These are phyloP conservation scores for Zootermopsis nevadensis DNA, from an alignment of 2,888 invertebrate species.

Conservation along the genomic window DNA sequence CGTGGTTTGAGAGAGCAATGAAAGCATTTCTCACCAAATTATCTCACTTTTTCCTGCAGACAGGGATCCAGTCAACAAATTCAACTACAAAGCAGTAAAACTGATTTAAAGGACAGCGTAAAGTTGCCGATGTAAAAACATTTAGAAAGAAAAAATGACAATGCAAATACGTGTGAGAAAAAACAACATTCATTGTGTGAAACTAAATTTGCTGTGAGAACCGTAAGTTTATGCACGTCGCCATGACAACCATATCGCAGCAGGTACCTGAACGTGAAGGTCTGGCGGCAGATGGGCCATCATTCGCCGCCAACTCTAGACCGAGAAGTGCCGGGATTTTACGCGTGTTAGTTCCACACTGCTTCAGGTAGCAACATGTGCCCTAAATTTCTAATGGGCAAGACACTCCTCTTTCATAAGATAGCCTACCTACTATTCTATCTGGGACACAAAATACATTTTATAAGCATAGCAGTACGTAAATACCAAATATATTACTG, in stretches of 20 bases:
- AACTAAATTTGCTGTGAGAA: not conserved
- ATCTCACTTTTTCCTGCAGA: no score
- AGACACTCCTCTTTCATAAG: not conserved
- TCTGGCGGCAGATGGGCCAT: not conserved
- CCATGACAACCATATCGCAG: not conserved
- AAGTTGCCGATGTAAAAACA: no score
- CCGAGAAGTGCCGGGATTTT: constrained; percentile 3
- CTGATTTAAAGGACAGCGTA: no score
- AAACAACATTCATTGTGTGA: no score
- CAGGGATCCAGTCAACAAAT: no score
- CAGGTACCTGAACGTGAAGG: not conserved
- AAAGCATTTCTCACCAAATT: no score
- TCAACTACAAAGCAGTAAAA: no score
- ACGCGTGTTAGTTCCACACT: not conserved
- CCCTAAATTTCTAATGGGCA: not conserved
- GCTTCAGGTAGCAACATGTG: not conserved
- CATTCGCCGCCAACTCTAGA: not conserved
- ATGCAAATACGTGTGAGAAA: no score
- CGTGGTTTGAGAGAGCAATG: no score
- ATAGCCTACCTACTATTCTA: not conserved
- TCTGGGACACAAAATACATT: not conserved
- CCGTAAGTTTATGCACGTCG: no score
- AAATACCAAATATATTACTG: not conserved
- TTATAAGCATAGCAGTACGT: not conserved
- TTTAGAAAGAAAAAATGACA: no score